Percentiles rank a stretch among this genome's conserved stretches.
These are phyloP conservation scores for Sander lucioperca DNA, from an alignment of 2,113 vertebrate species.

Conservation along the genomic window DNA sequence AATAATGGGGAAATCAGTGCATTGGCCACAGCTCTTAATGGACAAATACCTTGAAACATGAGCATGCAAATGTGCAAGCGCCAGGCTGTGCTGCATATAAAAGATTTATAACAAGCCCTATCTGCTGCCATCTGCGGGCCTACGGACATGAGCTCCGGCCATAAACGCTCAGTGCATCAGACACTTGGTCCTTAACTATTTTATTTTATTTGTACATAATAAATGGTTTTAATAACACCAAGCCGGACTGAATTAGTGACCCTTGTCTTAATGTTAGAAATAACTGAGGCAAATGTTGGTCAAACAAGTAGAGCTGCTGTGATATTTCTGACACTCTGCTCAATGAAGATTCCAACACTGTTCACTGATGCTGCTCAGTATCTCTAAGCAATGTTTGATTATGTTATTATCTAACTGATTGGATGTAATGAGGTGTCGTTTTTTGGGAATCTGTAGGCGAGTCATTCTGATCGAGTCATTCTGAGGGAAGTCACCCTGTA, in stretches of 20 bases:
- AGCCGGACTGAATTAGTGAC: constrained; percentile 22
- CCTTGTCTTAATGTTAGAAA: constrained; percentile 7
- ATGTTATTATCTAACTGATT: constrained; percentile 3
- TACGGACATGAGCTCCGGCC: constrained; percentile 37
- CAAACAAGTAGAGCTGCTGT: background rate
- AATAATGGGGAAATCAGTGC: constrained; percentile 76
- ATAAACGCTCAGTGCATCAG: constrained; percentile 45
- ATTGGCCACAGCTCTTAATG: constrained; percentile 72
- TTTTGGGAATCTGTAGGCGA: background rate
- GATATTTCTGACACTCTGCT: constrained; percentile 24
- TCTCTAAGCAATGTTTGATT: constrained; percentile 27
- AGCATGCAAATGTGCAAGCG: constrained; percentile 63
- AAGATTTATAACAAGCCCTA: constrained; percentile 67
- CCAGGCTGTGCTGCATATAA: constrained; percentile 53
- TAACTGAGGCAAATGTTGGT: constrained; percentile 32
- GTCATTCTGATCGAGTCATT: background rate
- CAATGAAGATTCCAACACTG: constrained; percentile 4
- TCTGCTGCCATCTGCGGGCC: constrained; percentile 64
- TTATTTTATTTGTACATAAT: constrained; percentile 56
- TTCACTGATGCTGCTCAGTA: background rate
- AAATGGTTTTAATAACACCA: constrained; percentile 36
- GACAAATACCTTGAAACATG: constrained; percentile 75
- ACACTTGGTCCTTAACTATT: constrained; percentile 44
- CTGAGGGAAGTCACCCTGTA: background rate
- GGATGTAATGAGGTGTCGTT: constrained; percentile 17